Evolutionary conservation across 2,888 invertebrate genomes (phyloP), one percentile per base, ranked within the genome.

Genomic region (Achlya flavicornis): DNA sequence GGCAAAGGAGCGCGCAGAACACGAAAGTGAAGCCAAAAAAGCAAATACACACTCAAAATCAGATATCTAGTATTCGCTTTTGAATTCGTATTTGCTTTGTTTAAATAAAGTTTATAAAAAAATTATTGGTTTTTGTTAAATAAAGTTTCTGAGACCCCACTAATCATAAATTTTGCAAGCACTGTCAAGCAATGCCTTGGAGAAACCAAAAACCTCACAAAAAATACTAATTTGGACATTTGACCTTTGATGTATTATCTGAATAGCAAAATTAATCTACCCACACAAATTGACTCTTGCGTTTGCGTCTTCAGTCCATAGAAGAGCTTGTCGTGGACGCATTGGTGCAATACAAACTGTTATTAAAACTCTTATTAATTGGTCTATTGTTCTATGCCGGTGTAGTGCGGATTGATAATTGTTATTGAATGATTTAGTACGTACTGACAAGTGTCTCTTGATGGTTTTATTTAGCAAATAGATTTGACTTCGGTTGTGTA

Each of bases 261-360:
- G 43, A 8, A 48, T n/a, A 48, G 10, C 53, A 53, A 53, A 19
- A 53, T 19, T 53, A 53, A 53, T 26, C 16, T 60, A 26, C 41
- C 60, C 14, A 41, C 32, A 38, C 16, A 60, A 60, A 16, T 19
- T 59, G n/a, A 19, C 4, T 19, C 48, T 6, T 53, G 53, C 43
- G 14, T 43, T 43, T 48, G 48, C 53, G 48, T 48, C 59, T 60
- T 60, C 60, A 60, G 60, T 60, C 41, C 60, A 60, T 41, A 60
- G 12, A 11, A 26, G 41, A 16, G 11, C 8, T 60, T 12, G 26
- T 60, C 16, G 60, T 41, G 12, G 43, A 12, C n/a, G 26, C 60
- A 19, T 26, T 12, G 16, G 8, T 41, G 11, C 11, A 16, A 60
- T 26, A 19, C 26, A 19, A 60, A 11, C 4, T 60, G 41, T 26